phyloP scores from a whole-genome alignment of 2,113 vertebrate species.

The Psammodynastes pulverulentus region DNA sequence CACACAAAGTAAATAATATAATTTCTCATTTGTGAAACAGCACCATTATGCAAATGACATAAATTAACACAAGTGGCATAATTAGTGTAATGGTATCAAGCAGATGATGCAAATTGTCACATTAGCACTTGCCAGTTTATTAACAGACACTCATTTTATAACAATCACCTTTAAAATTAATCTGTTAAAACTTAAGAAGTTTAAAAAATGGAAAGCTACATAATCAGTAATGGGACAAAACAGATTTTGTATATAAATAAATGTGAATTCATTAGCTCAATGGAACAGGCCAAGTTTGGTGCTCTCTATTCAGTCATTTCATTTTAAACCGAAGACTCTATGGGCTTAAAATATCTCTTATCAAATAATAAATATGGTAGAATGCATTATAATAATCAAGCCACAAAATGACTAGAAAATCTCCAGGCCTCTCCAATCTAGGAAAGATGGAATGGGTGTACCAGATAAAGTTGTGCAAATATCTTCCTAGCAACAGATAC shows the following conservation, averaged over 20 bases:
- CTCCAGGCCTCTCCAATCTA: neutral
- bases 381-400: neutral
- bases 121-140: neutral
- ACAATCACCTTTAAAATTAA: neutral
- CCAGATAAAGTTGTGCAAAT: neutral
- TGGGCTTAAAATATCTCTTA: neutral
- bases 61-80: neutral
- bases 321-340: neutral
- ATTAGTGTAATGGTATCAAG: neutral
- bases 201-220: neutral
- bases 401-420: neutral
- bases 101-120: neutral
- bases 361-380: neutral
- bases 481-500: neutral
- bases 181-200: neutral
- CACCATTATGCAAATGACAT: neutral
- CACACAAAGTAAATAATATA: neutral
- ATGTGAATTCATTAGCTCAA: neutral
- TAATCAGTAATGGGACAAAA: neutral
- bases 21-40: neutral
- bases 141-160: neutral
- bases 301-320: neutral
- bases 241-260: neutral
- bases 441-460: neutral
- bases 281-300: neutral